A percentile compares a stretch with the other conserved stretches of the same genome.
Conservation (phyloP, 2,113 vertebrate species). For the Emydocephalus ijimae region DNA sequence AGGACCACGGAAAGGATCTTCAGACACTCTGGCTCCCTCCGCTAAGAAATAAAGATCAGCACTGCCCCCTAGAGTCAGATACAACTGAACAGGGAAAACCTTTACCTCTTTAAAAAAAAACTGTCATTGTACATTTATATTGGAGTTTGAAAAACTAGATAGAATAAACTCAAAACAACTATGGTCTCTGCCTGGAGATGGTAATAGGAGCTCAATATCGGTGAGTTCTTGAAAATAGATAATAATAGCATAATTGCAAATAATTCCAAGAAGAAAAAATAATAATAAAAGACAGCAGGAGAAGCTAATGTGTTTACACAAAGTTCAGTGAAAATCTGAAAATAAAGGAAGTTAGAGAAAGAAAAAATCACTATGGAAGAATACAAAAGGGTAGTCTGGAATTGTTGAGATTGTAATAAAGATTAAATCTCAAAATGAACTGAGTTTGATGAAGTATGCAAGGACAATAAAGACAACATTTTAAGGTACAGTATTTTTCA, state of each 20-base stretch:
- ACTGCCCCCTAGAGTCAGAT: background rate
- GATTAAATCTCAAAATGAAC: background rate
- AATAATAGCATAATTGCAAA: background rate
- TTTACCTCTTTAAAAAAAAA: background rate
- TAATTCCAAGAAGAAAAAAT: background rate
- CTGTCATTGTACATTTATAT: background rate
- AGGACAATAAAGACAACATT: background rate
- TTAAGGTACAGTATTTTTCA: background rate
- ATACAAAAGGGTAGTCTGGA: background rate
- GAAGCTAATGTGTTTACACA: background rate
- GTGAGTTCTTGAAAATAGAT: background rate
- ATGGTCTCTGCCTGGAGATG: background rate
- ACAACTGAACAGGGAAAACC: background rate
- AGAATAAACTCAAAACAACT: background rate
- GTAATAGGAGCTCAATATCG: background rate
- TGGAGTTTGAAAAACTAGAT: background rate
- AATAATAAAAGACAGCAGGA: background rate
- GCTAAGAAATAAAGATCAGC: background rate
- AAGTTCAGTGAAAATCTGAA: background rate
- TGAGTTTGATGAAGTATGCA: background rate
- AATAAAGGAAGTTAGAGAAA: background rate
- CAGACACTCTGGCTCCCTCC: background rate
- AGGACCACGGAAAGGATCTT: background rate
- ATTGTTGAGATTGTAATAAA: background rate
- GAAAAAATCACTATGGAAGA: background rate